A percentile compares a stretch with the other conserved stretches of the same genome.
These are phyloP conservation scores for Caenorhabditis sulstoni DNA, from an alignment of 2,888 invertebrate species.

Conservation along the genomic window DNA sequence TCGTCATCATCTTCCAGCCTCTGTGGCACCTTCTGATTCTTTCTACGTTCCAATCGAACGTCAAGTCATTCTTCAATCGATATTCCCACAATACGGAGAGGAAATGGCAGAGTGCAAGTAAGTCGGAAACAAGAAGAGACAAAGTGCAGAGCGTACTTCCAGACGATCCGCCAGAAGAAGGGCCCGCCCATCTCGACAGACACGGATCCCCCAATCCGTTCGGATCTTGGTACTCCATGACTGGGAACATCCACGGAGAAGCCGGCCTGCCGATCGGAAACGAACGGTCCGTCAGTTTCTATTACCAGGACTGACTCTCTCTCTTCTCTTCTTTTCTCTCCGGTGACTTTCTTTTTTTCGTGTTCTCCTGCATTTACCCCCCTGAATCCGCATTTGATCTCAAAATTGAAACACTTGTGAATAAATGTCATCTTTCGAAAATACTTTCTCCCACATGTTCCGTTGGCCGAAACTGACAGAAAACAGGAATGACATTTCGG, in stretches of 20 bases:
- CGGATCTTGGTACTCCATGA: slow-evolving; percentile 70
- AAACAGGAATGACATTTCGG: not conserved
- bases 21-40: slow-evolving; percentile 59
- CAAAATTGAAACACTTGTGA: not conserved
- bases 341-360: slow-evolving; percentile 12
- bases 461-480: slow-evolving; percentile 1
- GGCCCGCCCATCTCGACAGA: slow-evolving; percentile 45
- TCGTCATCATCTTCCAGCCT: slow-evolving; percentile 66
- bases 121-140: not conserved
- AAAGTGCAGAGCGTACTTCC: not conserved
- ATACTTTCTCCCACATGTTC: not conserved
- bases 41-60: slow-evolving; percentile 49
- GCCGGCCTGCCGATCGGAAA: slow-evolving; percentile 68
- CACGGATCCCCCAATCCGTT: slow-evolving; percentile 66
- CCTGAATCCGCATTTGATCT: slow-evolving; percentile 18
- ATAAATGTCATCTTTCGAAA: not conserved
- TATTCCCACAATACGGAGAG: slow-evolving; percentile 67
- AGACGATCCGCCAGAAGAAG: slow-evolving; percentile 63
- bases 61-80: slow-evolving; percentile 65
- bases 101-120: slow-evolving; percentile 72
- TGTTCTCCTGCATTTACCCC: not conserved
- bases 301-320: slow-evolving; percentile 46
- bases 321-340: not conserved
- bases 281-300: slow-evolving; percentile 66
- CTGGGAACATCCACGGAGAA: slow-evolving; percentile 66